A percentile compares a stretch with the other conserved stretches of the same genome.
Conservation (phyloP, 2,888 invertebrate genomes). For the Saturnia pavonia region DNA sequence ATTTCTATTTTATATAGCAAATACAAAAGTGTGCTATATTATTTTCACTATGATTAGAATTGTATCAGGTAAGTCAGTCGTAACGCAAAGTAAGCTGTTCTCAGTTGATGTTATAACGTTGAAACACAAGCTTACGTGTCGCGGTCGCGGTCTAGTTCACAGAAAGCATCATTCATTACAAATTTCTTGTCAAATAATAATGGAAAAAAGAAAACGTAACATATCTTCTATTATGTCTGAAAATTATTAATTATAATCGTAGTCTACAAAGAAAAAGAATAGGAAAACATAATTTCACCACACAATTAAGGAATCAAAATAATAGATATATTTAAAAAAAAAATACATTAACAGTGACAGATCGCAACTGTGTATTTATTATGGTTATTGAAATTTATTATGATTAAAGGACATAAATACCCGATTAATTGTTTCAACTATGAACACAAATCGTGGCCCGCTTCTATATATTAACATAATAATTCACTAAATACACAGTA, state of each 20-base stretch:
- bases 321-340: conserved; percentile 45
- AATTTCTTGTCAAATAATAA: conserved; percentile 36
- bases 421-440: conserved; percentile 69
- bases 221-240: conserved; percentile 69
- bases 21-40: conserved; percentile 26
- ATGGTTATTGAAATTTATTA: conserved; percentile 70
- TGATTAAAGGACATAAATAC: conserved; percentile 62
- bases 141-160: conserved; percentile 16
- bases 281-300: conserved; percentile 70
- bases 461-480: conserved; percentile 58
- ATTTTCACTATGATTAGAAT: conserved; percentile 36
- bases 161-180: conserved; percentile 38
- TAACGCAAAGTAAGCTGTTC: conserved; percentile 14
- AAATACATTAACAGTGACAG: conserved; percentile 47
- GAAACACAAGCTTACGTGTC: conserved; percentile 8
- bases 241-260: conserved; percentile 56
- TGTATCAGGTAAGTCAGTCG: conserved; percentile 37
- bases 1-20: conserved; percentile 33
- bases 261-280: conserved; percentile 64
- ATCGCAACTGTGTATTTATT: conserved; percentile 56
- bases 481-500: conserved; percentile 66
- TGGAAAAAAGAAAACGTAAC: conserved; percentile 50
- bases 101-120: neutral
- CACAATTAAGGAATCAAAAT: conserved; percentile 57
- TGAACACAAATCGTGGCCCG: conserved; percentile 80